phyloP scores from a whole-genome alignment of 2,888 invertebrate genomes.

The Brachyptera risi region DNA sequence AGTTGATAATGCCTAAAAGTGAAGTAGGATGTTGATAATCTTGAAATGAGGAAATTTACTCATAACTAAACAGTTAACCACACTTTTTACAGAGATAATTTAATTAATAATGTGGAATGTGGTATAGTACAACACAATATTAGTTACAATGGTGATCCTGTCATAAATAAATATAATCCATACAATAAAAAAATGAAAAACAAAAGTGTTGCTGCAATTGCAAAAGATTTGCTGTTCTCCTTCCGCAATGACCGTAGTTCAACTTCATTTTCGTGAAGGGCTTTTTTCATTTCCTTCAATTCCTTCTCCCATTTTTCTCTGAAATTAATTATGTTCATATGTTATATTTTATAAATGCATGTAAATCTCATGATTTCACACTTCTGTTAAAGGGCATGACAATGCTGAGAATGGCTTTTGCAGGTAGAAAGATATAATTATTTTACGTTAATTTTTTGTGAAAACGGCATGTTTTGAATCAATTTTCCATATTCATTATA shows the following conservation, averaged over 20 bases:
- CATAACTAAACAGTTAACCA: too few species aligned
- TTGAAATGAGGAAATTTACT: too few species aligned
- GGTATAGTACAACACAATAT: background rate
- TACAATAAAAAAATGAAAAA: conserved; percentile 27
- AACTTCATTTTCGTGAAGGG: conserved; percentile 15
- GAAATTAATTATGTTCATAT: background rate
- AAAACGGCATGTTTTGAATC: too few species aligned
- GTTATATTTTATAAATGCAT: background rate
- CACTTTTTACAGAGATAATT: background rate
- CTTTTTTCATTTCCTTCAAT: conserved; percentile 21
- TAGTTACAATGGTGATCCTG: background rate
- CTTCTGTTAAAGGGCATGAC: too few species aligned
- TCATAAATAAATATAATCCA: conserved; percentile 25
- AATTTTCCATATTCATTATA: too few species aligned
- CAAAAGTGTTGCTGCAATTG: conserved; percentile 25
- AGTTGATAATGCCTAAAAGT: too few species aligned
- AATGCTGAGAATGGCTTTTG: too few species aligned
- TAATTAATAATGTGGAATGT: background rate
- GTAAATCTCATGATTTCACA: too few species aligned
- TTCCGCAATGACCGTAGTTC: conserved; percentile 26
- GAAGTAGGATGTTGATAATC: too few species aligned
- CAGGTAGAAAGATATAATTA: too few species aligned
- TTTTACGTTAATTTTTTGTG: too few species aligned
- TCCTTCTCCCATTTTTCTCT: conserved; percentile 27
- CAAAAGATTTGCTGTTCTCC: conserved; percentile 30